Conservation (phyloP, 2,113 vertebrate genomes). For the Perognathus longimembris region DNA sequence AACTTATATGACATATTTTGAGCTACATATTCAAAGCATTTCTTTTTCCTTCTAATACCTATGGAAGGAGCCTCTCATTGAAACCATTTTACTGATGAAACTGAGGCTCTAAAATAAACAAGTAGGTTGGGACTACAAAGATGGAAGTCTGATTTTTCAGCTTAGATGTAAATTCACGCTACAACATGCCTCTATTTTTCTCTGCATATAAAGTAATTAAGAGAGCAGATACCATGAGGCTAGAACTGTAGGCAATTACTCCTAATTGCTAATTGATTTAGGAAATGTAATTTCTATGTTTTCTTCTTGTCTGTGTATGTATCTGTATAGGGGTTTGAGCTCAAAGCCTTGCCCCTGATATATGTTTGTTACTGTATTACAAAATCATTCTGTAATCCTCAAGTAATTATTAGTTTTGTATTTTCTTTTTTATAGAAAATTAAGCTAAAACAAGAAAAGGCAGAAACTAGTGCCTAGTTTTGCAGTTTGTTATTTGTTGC, state of each 20-base stretch:
- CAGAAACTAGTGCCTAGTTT: not conserved
- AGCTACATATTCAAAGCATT: not conserved
- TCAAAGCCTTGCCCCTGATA: no score
- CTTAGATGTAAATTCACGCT: constrained; percentile 33
- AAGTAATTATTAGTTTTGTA: not conserved
- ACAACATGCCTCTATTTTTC: not conserved
- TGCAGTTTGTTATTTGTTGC: not conserved
- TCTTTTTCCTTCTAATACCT: not conserved
- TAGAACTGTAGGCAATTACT: not conserved
- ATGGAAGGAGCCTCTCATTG: not conserved
- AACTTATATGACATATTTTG: not conserved
- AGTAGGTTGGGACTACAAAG: not conserved
- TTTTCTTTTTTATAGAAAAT: constrained; percentile 32
- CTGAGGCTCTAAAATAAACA: not conserved
- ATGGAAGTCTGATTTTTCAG: not conserved
- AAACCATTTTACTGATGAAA: constrained; percentile 30
- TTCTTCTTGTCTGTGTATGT: no score
- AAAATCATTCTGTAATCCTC: constrained; percentile 14
- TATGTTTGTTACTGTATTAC: not conserved
- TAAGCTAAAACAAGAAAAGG: constrained; percentile 56
- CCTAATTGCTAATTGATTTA: not conserved
- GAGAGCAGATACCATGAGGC: not conserved
- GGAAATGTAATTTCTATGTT: not conserved
- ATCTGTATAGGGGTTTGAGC: not conserved
- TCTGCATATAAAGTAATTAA: not conserved